Percentiles rank a stretch among this genome's conserved stretches.
Conservation (phyloP, 1,140 invertebrate genomes). For the Eumaeus atala region DNA sequence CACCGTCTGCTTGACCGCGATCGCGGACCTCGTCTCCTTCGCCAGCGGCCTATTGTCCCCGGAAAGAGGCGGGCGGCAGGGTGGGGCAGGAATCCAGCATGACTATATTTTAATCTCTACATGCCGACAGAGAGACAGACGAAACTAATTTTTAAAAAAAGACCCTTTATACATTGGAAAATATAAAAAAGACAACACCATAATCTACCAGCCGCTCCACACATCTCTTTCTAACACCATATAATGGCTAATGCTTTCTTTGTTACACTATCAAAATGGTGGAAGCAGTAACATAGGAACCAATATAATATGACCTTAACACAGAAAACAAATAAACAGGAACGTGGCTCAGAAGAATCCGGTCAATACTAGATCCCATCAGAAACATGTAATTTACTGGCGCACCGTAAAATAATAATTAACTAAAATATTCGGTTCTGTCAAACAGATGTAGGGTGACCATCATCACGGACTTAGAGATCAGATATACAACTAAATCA, state of each 20-base stretch:
- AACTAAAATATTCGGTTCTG: constrained; percentile 35
- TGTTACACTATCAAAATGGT: constrained; percentile 39
- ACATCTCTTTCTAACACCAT: constrained; percentile 28
- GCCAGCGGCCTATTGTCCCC: no score
- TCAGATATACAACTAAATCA: no score
- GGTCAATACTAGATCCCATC: constrained; percentile 26
- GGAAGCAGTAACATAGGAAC: constrained; percentile 28
- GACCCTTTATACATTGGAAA: constrained; percentile 11
- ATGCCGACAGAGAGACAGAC: constrained; percentile 10
- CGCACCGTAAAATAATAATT: constrained; percentile 47
- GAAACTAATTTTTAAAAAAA: constrained; percentile 1
- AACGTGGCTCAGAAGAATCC: constrained; percentile 23
- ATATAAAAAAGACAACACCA: constrained; percentile 28
- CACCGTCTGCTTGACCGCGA: no score
- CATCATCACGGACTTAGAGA: constrained; percentile 12
- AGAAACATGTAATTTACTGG: constrained; percentile 44
- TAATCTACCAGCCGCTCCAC: constrained; percentile 26
- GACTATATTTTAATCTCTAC: background rate
- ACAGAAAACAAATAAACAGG: constrained; percentile 5
- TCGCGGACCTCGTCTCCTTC: no score
- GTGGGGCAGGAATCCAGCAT: no score
- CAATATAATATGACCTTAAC: constrained; percentile 27
- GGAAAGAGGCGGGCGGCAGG: no score
- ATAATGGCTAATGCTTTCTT: constrained; percentile 32
- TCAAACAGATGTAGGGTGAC: constrained; percentile 31